Evolutionary conservation across 2,797 vertebrate genomes (phyloP).

Genomic region (Cygnus olor): DNA sequence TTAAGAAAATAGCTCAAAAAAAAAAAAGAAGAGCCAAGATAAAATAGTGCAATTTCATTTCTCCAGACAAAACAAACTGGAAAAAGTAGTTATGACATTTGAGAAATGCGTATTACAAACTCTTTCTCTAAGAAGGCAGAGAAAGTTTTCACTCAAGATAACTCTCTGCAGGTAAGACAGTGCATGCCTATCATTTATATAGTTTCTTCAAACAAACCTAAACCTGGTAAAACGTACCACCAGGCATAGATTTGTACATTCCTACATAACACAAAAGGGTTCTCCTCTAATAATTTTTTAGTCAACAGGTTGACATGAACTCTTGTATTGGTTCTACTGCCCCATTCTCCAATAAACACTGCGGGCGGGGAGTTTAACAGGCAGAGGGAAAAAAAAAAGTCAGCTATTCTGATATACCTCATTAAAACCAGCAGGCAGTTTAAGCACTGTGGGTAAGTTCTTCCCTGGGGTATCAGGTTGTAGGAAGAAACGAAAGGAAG

Average conservation of each 20-base stretch:
- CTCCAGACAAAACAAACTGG: not conserved
- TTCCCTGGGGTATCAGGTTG: rapidly evolving
- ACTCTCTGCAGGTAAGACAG: not conserved
- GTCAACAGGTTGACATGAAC: not conserved
- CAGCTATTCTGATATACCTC: not conserved
- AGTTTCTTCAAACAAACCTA: not conserved
- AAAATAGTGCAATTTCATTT: not conserved
- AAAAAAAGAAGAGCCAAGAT: not conserved
- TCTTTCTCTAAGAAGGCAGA: not conserved
- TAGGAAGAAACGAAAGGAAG: not conserved
- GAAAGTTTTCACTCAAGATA: not conserved
- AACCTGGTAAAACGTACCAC: not conserved
- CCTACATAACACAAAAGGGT: not conserved
- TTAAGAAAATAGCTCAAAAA: not conserved
- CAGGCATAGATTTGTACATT: not conserved
- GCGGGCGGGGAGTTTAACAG: not conserved
- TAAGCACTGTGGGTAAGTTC: not conserved
- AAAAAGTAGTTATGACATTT: not conserved
- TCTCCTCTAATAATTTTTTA: not conserved
- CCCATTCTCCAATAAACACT: not conserved
- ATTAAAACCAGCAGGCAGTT: not conserved
- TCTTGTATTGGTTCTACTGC: not conserved
- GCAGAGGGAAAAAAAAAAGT: rapidly evolving
- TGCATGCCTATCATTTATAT: not conserved
- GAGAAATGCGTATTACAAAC: not conserved